These are phyloP conservation scores for Petaurus breviceps DNA, from an alignment of 2,113 vertebrate species.

Conservation along the genomic window DNA sequence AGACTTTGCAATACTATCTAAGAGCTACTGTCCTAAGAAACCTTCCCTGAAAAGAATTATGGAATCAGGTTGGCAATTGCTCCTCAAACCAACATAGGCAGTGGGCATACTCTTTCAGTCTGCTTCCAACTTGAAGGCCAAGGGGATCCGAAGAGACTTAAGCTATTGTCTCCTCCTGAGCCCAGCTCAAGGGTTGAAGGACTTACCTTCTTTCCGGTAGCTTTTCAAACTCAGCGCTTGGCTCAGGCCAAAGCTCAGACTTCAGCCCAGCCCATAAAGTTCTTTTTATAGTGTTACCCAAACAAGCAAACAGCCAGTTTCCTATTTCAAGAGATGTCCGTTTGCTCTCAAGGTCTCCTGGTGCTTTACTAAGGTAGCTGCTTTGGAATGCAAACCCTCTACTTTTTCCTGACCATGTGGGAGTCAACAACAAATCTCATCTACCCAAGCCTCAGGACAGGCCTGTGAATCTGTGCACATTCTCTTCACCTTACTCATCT, in stretches of 20 bases:
- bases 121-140: not conserved
- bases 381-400: not conserved
- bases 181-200: not conserved
- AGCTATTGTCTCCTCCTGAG: conserved; percentile 22
- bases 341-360: not conserved
- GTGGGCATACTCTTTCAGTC: not conserved
- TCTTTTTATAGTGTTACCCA: not conserved
- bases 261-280: conserved; percentile 38
- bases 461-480: not conserved
- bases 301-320: not conserved
- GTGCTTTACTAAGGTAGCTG: not conserved
- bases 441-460: not conserved
- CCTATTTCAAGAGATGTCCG: not conserved
- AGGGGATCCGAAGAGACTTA: not conserved
- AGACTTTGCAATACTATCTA: not conserved
- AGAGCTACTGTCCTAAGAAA: not conserved
- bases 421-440: not conserved
- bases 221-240: conserved; percentile 21
- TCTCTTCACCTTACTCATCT: not conserved
- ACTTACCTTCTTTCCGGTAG: conserved; percentile 14
- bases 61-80: not conserved
- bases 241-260: conserved; percentile 60
- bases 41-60: not conserved
- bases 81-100: not conserved
- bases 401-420: conserved; percentile 16